Evolutionary conservation across 2,113 vertebrate genomes (phyloP), one percentile per base, ranked within the genome.

Genomic region (Felis chaus): DNA sequence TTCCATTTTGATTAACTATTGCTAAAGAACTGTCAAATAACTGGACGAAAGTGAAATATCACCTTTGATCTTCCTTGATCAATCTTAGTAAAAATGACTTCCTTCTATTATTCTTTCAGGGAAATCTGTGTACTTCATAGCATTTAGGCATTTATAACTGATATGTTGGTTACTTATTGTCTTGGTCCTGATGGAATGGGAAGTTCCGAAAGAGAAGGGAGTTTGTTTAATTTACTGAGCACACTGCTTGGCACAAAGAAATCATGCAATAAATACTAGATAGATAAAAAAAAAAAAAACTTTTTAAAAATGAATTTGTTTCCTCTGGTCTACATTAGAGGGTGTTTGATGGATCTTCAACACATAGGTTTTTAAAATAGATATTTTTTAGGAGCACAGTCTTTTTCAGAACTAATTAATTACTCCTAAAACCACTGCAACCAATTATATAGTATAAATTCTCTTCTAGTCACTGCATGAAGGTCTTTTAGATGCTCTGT

Each of bases 231-330:
- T 16, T 29, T 57, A 16, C 1, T 21, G 33, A 69, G 5, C 45
- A 1, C 14, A 25, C 21, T 86, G 1, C 21, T 68, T 82, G 12
- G 31, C 36, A 41, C 31, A 61, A 95, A 68, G 53, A 86, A 45
- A 29, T 25, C 48, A 97, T 74, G 74, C 39, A 18, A 68, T 19
- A n/a, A 82, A 63, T 82, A 76, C 7, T 91, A 68, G 76, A 61
- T 82, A 41, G 87, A 85, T 61, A 71, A 45, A 45, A 45, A 25
- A 61, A 45, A 45, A 23, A 61, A 61, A 23, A 61, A 23, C 57
- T 61, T 76, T 69, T 63, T 2, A 36, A 91, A 88, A 63, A n/a
- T 61, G 25, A 76, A 45, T 94, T 76, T 87, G 45, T 80, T 87
- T 82, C 23, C 57, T 81, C 81, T 63, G 41, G 19, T 66, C 36